Percentiles rank a stretch among this genome's conserved stretches.
These are phyloP conservation scores for Papilio demoleus DNA, from an alignment of 2,888 invertebrate species.

Conservation along the genomic window DNA sequence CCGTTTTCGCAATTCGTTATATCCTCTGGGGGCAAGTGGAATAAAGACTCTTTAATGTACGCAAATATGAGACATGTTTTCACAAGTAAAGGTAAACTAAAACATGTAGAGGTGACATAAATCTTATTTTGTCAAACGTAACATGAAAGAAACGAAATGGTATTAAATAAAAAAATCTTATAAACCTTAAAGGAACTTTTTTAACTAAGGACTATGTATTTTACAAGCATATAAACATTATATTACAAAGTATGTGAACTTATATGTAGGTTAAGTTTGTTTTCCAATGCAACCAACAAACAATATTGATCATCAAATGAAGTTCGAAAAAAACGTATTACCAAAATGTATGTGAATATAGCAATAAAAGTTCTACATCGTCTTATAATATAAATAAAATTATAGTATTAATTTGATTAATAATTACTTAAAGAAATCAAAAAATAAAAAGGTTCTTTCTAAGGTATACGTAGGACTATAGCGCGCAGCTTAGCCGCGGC, in stretches of 20 bases:
- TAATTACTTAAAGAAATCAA: not conserved
- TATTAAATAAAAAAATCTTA: not conserved
- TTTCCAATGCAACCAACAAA: too few relatives aligned
- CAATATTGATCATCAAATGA: too few relatives aligned
- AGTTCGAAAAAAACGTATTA: too few relatives aligned
- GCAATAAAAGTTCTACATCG: too few relatives aligned
- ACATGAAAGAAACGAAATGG: not conserved
- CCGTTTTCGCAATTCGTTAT: conserved; percentile 82
- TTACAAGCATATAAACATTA: too few relatives aligned
- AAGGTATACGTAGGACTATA: conserved; percentile 42
- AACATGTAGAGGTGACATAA: conserved; percentile 42
- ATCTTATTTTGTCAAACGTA: not conserved
- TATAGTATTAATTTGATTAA: not conserved
- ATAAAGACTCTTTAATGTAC: conserved; percentile 75
- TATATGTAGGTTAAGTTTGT: too few relatives aligned
- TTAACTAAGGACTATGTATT: too few relatives aligned
- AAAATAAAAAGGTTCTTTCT: conserved; percentile 18
- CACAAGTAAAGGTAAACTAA: conserved; percentile 55
- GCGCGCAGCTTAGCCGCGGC: conserved; percentile 57
- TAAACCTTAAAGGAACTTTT: not conserved
- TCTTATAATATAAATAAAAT: not conserved
- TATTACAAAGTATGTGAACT: too few relatives aligned
- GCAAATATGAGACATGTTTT: conserved; percentile 64
- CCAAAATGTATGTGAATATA: too few relatives aligned
- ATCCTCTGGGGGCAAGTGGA: conserved; percentile 79